These are phyloP conservation scores for Hypsibius dujardini DNA, from an alignment of 1,140 invertebrate genomes.

Conservation along the genomic window DNA sequence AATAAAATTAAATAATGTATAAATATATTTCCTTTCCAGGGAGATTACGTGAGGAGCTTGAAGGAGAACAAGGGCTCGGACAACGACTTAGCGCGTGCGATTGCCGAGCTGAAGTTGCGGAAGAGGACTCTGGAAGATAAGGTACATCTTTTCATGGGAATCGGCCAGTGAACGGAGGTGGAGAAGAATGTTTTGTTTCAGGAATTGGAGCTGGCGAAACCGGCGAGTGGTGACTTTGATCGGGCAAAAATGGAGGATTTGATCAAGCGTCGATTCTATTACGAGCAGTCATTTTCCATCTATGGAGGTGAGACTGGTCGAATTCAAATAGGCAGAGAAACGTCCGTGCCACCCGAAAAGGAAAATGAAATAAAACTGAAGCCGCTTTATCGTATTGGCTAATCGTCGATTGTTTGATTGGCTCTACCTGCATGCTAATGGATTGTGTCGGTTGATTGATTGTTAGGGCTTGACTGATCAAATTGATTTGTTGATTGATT, in stretches of 20 bases:
- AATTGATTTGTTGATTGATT: no score
- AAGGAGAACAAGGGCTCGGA: constrained; percentile 69
- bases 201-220: constrained; percentile 56
- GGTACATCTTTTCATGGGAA: constrained; percentile 25
- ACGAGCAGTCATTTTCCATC: constrained; percentile 96
- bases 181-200: constrained; percentile 25
- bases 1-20: no score
- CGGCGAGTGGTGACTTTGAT: constrained; percentile 57
- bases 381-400: no score
- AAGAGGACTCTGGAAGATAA: constrained; percentile 86
- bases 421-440: no score
- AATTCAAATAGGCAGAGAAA: no score
- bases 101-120: constrained; percentile 69
- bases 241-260: constrained; percentile 87
- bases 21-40: constrained; percentile 37
- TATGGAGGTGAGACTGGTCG: no score
- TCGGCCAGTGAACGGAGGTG: not conserved
- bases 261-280: constrained; percentile 89
- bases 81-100: constrained; percentile 76
- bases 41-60: constrained; percentile 66
- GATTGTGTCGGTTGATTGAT: no score
- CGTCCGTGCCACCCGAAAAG: no score
- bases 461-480: no score
- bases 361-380: no score
- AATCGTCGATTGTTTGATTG: no score